A percentile compares a stretch with the other conserved stretches of the same genome.
phyloP scores from a whole-genome alignment of 2,113 vertebrate species.

The Bubalus kerabau region DNA sequence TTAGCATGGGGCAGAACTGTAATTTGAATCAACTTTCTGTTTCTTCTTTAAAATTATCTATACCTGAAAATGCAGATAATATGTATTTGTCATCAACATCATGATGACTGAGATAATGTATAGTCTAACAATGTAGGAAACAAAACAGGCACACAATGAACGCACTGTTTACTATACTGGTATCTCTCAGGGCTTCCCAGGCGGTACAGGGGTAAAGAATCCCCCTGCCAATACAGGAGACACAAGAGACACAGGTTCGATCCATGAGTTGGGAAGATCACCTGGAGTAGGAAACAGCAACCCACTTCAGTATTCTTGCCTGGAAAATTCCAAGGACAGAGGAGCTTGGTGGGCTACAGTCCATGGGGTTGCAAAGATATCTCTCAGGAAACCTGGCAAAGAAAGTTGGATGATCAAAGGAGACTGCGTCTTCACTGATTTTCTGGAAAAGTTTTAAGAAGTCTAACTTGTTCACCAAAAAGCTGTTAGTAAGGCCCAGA shows the following conservation, averaged over 20 bases:
- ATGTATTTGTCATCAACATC: neutral
- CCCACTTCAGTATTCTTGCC: neutral
- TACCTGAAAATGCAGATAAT: neutral
- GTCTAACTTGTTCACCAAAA: slow-evolving; percentile 7
- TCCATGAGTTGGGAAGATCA: neutral
- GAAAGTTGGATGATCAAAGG: neutral
- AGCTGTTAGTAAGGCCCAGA: neutral
- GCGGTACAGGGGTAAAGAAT: neutral
- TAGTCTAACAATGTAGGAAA: neutral
- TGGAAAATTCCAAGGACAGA: neutral
- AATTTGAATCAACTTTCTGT: slow-evolving; percentile 18
- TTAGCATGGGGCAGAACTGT: neutral
- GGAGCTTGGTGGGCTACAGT: neutral
- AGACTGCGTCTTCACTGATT: neutral
- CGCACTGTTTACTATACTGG: neutral
- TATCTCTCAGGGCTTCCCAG: neutral
- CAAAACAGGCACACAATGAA: neutral
- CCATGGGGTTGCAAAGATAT: neutral
- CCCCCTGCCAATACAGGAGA: neutral
- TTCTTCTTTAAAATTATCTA: slow-evolving; percentile 8
- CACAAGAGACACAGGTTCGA: neutral
- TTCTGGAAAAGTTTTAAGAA: neutral
- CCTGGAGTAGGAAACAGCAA: neutral
- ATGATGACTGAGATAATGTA: neutral
- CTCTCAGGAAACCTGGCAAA: slow-evolving; percentile 2